Base-by-base conservation (phyloP, 2,888 invertebrate species). In the Gryllus longicercus region DNA sequence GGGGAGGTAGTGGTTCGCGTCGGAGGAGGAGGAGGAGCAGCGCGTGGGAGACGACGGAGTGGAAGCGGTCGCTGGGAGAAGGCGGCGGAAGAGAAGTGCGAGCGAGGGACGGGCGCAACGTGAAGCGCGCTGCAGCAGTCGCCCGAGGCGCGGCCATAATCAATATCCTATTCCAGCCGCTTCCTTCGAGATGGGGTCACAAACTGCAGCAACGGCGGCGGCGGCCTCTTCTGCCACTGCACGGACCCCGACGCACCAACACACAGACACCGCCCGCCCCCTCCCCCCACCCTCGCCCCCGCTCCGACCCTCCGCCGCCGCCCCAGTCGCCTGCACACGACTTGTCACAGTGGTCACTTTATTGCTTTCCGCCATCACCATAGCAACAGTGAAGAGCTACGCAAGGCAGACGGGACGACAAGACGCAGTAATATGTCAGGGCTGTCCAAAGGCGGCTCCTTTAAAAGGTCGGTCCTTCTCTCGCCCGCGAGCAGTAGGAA, bases 261-360 rank as follows among this genome's bases (percentile, higher is more conserved):
- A 63, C 63, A 63, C 63, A 63, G 63, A 63, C 63, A n/a, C 63
- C n/a, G 51, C 12, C 51, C 16, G 63, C 63, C n/a, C n/a, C 63
- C 63, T 14, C 14, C 63, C 4, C 63, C 63, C 63, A 5, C 63
- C 10, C 21, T 21, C 21, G 21, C 21, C n/a, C 63, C n/a, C 63
- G 14, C 63, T 18, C 63, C 63, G 16, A 18, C 63, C 63, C 63
- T 63, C 14, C 11, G 63, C 63, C 16, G 4, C 63, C n/a, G 63
- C n/a, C 63, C 74, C 16, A 14, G 16, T 63, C 50, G n/a, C 50
- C 49, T 63, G 74, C 80, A 77, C 79, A 79, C 79, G 81, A 80
- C 82, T 79, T 81, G 82, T 81, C 82, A 82, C 82, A 80, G 80
- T 81, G 82, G 82, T 82, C 82, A 82, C 82, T 82, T 82, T 82